Evolutionary conservation across 2,113 vertebrate genomes (phyloP), one percentile per base, ranked within the genome.

Genomic region (Halichoerus grypus): DNA sequence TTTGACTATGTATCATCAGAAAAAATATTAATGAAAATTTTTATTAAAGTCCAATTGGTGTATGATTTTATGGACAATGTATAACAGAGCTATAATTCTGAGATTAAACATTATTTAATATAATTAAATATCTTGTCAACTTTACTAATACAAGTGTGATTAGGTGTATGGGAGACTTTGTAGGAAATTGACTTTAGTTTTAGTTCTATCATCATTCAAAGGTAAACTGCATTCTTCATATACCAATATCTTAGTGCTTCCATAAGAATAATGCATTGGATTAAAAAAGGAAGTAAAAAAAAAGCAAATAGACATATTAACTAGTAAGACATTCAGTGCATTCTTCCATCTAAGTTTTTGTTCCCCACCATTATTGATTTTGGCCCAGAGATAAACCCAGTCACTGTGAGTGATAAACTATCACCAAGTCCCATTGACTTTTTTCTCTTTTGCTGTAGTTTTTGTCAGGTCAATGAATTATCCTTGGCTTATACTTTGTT

Each of bases 281-380:
- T 79, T 83, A 8, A 18, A 74, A 84, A 86, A 74, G 61, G 33
- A 83, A 69, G 22, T 46, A 71, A 83, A 96, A 88, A 88, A 65
- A 96, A 97, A 96, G 55, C 36, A 94, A 82, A 97, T 92, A 98
- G 96, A 98, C 84, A 96, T 94, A 98, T 98, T 98, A 98, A 98
- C 97, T 97, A 97, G 93, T 61, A 98, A 97, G 94, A 93, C 91
- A 92, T 93, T 97, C 59, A 92, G 83, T 92, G 57, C 83, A 97
- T 98, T 98, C 91, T 97, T 97, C 88, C 98, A 96, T 91, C 72
- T 97, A 95, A 94, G 92, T 26, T 81, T 86, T 97, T 95, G 97
- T 96, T 72, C 42, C 91, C 36, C 39, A 97, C 88, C 80, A 80
- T n/a, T 14, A 99, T 98, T 98, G 98, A 98, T 98, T 98, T 98